Evolutionary conservation across 2,113 vertebrate species (phyloP), one percentile per base, ranked within the genome.

Genomic region (Axis porcinus): DNA sequence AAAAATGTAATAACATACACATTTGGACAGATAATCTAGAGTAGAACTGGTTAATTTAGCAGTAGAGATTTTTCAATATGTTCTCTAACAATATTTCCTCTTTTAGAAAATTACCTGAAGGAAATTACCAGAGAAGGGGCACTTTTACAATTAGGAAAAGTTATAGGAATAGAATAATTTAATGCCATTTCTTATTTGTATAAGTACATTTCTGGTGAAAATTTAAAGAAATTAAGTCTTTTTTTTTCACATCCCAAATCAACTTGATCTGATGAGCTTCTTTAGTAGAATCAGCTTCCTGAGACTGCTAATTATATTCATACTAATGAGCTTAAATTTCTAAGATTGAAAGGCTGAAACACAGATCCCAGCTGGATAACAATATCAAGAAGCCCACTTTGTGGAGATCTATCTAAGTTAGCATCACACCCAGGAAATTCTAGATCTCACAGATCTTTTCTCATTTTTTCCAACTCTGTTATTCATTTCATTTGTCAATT

Each of bases 101-200:
- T 86, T 96, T 94, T 79, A 92, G 55, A 86, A 97, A 94, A 91
- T 94, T 94, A 84, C 28, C n/a, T 58, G 30, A 55, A 94, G 55
- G 27, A 96, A 97, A 84, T 76, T 33, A 6, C 50, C 94, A 96
- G 62, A 91, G 54, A 96, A 64, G 5, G 3, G 16, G 2, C 27
- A 8, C 23, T 84, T 96, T 55, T 92, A 82, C 6, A 95, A 70
- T 70, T 85, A 86, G n/a, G 23, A 60, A 36, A 64, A 64, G 13
- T 83, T 76, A 52, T 58, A 28, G 45, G 86, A 91, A 62, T 93
- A 67, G 55, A 96, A 82, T 83, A 85, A 95, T 76, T 94, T 78
- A 90, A 86, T 70, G 19, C 14, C 43, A 2, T 91, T 97, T 64
- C 47, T 96, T 33, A 93, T 94, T 91, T 97, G 9, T 62, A 74